Base-by-base conservation (phyloP, 1,140 invertebrate species). In the Apis dorsata region DNA sequence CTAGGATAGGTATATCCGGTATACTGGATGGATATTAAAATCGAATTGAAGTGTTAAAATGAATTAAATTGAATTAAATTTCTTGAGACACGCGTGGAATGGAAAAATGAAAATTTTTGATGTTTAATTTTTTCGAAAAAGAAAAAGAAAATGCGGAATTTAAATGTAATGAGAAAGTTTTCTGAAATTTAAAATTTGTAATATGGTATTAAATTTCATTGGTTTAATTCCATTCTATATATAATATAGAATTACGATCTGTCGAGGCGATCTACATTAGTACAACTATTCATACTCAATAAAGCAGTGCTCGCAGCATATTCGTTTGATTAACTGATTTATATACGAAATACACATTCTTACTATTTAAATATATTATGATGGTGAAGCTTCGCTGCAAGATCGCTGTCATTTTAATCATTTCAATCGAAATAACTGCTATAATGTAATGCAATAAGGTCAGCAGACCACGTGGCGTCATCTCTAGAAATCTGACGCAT, bases 391-490 rank as follows among this genome's bases (percentile, higher is more conserved):
- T 19, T 0, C 2, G 21, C 15, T 13, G 53, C 10, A n/a, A 9
- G 9, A 68, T 68, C 17, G 57, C 75, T 44, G 34, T 78, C 63
- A 19, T 68, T 78, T 78, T 51, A 68, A 68, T 78, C 28, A n/a
- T 55, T 68, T 59, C 76, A 79, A 79, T 59, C n/a, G 28, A 69
- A 69, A 57, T 70, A 79, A 69, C 21, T 59, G 51, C 62, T n/a
- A 21, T 69, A 69, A 69, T 70, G 49, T 69, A 49, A 70, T 44
- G 53, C 17, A 63, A 79, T 79, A 59, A 79, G 53, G 28, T 79
- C 65, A 79, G 55, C 63, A n/a, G 63, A 57, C 75, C 63, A 78
- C 63, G 75, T 78, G 75, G 75, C 63, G 75, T 78, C 75, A 78
- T 68, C 62, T 78, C 63, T 55, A 78, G 75, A 78, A 34, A 68